Evolutionary conservation across 2,113 vertebrate species (phyloP), one percentile per base, ranked within the genome.

Genomic region (Anhinga rufa): DNA sequence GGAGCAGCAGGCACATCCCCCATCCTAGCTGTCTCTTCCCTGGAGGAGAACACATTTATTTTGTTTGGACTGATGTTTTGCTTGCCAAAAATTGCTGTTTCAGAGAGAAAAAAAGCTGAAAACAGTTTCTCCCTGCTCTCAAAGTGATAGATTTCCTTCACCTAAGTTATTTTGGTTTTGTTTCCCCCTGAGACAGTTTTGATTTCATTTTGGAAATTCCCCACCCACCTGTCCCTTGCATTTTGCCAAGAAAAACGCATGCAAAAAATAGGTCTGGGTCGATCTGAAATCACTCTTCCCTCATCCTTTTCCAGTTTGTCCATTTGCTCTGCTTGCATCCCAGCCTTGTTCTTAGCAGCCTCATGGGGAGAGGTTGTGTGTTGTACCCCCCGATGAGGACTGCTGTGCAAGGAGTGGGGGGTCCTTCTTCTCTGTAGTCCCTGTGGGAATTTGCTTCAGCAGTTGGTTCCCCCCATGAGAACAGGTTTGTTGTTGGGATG

Each of bases 141-240:
- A 40, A 58, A 70, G 25, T 31, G 38, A 78, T 48, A 70, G 48
- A 32, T 94, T 94, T 88, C 49, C 68, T 94, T 92, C 66, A 65
- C 34, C 6, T 17, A 36, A 83, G 22, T 88, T 9, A 75, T 76
- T 92, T 94, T 77, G 16, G 40, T 48, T 57, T 88, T 93, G 36
- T 69, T 96, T 90, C 38, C 44, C 54, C 1, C 1, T 72, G 44
- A 94, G 85, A 38, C 66, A 44, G 40, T 85, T 95, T 76, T 88
- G 62, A 88, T 92, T 93, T 90, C 28, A 75, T 93, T 93, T 81
- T 91, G 65, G 76, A 91, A 94, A 76, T 87, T 69, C 44, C 78
- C 57, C n/a, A 31, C 44, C 86, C 48, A 64, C 52, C 28, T 1
- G 0, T 60, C 22, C 31, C 3, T 40, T 90, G 12, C 28, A 42